phyloP scores from a whole-genome alignment of 2,113 vertebrate genomes.

The Stigmatopora nigra region DNA sequence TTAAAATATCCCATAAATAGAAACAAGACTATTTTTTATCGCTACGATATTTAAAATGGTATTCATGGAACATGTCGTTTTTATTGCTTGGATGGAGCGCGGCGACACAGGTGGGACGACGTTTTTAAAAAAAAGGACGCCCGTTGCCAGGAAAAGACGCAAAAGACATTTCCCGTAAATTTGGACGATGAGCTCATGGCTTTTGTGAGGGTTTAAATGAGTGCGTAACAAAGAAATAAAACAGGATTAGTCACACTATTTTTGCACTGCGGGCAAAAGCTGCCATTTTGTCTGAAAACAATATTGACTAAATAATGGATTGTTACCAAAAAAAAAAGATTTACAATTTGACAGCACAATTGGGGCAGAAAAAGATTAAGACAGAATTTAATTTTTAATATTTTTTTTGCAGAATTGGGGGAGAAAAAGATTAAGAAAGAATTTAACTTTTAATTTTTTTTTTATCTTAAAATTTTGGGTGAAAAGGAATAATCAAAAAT shows the following conservation, averaged over 20 bases:
- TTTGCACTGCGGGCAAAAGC: too few relatives aligned
- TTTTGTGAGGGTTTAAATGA: neutral
- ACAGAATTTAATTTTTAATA: too few relatives aligned
- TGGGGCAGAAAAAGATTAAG: too few relatives aligned
- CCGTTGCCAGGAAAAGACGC: neutral
- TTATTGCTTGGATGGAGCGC: neutral
- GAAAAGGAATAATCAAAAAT: too few relatives aligned
- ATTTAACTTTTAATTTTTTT: too few relatives aligned
- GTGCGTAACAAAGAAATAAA: neutral
- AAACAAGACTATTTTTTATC: conserved; percentile 62
- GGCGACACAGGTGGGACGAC: neutral
- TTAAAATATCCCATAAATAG: conserved; percentile 77
- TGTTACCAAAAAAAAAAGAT: too few relatives aligned
- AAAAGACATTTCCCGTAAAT: neutral
- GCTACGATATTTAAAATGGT: conserved; percentile 52
- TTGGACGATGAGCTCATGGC: neutral
- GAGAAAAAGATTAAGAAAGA: too few relatives aligned
- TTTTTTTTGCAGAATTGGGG: neutral
- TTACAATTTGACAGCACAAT: too few relatives aligned
- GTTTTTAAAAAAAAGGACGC: neutral
- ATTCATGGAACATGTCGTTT: conserved; percentile 14
- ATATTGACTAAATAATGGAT: neutral
- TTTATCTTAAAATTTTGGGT: neutral
- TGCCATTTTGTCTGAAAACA: neutral
- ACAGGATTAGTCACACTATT: neutral